Evolutionary conservation across 2,888 invertebrate genomes (phyloP).

Genomic region (Copidosoma aretas): DNA sequence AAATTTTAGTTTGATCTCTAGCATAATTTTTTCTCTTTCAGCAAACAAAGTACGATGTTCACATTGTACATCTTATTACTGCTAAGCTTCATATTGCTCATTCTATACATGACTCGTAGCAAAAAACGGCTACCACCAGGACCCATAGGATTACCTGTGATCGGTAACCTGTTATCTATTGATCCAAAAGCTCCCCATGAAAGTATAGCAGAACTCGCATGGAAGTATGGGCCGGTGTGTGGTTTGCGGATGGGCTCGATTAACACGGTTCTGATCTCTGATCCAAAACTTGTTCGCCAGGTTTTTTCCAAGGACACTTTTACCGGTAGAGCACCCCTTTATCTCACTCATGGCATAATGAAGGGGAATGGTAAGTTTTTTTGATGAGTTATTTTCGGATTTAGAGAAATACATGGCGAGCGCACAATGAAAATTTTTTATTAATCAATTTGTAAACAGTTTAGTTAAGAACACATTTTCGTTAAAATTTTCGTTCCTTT

Average conservation of each 20-base stretch:
- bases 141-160: conserved; percentile 77
- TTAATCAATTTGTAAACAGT: too few relatives aligned
- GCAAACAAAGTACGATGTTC: neutral
- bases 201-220: conserved; percentile 72
- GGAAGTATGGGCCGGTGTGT: conserved; percentile 77
- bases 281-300: conserved; percentile 75
- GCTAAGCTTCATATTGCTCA: conserved; percentile 46
- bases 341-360: conserved; percentile 86
- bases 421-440: too few relatives aligned
- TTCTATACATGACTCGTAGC: conserved; percentile 59
- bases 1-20: too few relatives aligned
- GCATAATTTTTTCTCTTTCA: too few relatives aligned
- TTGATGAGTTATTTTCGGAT: neutral
- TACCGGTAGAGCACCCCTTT: conserved; percentile 81
- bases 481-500: too few relatives aligned
- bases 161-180: conserved; percentile 82
- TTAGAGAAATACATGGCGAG: too few relatives aligned
- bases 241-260: conserved; percentile 77
- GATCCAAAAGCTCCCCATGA: conserved; percentile 74
- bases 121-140: conserved; percentile 74
- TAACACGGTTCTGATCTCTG: conserved; percentile 79
- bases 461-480: too few relatives aligned
- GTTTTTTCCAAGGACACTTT: conserved; percentile 76
- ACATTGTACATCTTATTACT: conserved; percentile 21
- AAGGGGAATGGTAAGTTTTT: conserved; percentile 79